Base-by-base conservation (phyloP, 2,888 invertebrate species). In the Lissocephala sabroskyi region DNA sequence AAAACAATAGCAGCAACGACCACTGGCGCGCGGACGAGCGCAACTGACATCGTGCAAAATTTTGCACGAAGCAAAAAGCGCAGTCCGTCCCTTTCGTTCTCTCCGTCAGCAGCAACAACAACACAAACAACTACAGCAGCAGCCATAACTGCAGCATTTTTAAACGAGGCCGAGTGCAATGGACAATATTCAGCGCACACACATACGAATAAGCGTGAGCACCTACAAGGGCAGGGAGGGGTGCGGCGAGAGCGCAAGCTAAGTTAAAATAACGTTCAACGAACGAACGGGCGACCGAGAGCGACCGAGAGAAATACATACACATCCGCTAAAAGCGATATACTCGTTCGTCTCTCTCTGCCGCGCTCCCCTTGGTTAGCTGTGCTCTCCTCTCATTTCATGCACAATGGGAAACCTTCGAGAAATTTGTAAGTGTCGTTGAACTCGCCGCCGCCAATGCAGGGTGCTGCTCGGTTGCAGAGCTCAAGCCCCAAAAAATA, bases 351-450 rank as follows among this genome's bases (percentile, higher is more conserved):
- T n/a, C n/a, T n/a, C n/a, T n/a, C n/a, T n/a, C n/a, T 40, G 19
- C 11, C 17, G 13, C 19, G 18, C 37, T 18, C 39, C 14, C 39
- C 14, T 18, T 35, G 16, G n/a, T n/a, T n/a, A n/a, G 7, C 9
- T 14, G 14, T 5, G 3, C 37, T 52, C 49, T 57, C 44, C 18
- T 47, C 30, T 30, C 32, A 14, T 33, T 26, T 43, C 56, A 64
- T 78, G 71, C 79, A 79, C 71, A 73, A 73, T 76, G 79, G 67
- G 65, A 81, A 82, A 83, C 82, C 83, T 82, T 82, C 82, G 83
- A 81, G 82, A 81, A 81, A 79, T 67, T 79, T 76, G 70, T 70
- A 58, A 68, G 68, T 78, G 80, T 79, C 81, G 80, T 80, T 80
- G 80, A 80, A 82, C 82, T 80, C 55, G 53, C 29, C 14, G 36